Base-by-base conservation (phyloP, 2,888 invertebrate genomes). In the Elaeidobius kamerunicus region DNA sequence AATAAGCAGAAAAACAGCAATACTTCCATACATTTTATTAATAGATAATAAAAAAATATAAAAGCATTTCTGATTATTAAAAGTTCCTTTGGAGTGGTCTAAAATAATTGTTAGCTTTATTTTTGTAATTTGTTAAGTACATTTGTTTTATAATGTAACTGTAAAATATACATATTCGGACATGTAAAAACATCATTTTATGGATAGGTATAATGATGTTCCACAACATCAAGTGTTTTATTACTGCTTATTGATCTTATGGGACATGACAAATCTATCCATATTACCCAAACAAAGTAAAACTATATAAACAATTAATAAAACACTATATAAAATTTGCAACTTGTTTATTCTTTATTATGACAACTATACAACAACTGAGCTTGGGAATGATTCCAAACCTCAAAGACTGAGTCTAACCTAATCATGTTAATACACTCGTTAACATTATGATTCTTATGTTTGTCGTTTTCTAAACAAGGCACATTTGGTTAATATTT, bases 381-480 rank as follows among this genome's bases (percentile, higher is more conserved):
- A 51, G 51, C 51, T 51, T 43, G 34, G 51, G 51, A 51, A 51
- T 51, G 45, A 45, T 38, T 41, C 35, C 45, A 46, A 46, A 38
- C 45, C 16, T 41, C 28, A 11, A 38, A 38, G 23, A 38, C 23
- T 46, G 45, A 46, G 27, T 18, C 15, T 46, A 36, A 19, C 4
- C 36, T 27, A 5, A 36, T 3, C 9, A 46, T 17, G 20, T 46
- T 23, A 38, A 38, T 46, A 38, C 45, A 46, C 20, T 44, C 18
- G 32, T 46, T 38, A 12, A 36, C n/a, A n/a, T 28, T 38, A 27
- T 16, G 16, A 23, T 36, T 45, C 20, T 44, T 43, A 7, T 43
- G 20, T 27, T 40, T 23, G 39, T 20, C 34, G 19, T 36, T 27
- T 38, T 28, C 42, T 42, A 42, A 42, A 42, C 19, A 42, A 42